A percentile compares a stretch with the other conserved stretches of the same genome.
Evolutionary conservation across 2,797 vertebrate genomes (phyloP).

Genomic region (Coendou prehensilis): DNA sequence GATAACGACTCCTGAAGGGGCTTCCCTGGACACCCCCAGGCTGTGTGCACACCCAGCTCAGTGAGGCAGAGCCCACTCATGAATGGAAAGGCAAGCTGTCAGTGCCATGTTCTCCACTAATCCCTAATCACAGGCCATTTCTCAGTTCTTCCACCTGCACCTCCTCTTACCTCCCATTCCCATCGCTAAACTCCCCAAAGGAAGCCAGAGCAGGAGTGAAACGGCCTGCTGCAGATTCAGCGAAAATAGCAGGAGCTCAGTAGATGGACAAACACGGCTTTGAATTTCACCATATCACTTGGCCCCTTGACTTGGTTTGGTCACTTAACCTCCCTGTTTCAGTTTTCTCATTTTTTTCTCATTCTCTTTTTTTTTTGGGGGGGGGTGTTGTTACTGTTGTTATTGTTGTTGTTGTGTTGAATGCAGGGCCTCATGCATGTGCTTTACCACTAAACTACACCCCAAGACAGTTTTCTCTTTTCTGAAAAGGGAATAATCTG

Average conservation of each 20-base stretch:
- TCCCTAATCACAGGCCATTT: background rate
- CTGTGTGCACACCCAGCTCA: background rate
- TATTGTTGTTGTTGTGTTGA: background rate
- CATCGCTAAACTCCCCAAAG: background rate
- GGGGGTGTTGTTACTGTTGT: background rate
- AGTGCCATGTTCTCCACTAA: background rate
- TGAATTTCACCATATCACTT: slow-evolving; percentile 34
- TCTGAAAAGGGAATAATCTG: slow-evolving; percentile 7
- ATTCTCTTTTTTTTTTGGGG: no score
- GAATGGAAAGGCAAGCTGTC: background rate
- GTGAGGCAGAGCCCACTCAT: background rate
- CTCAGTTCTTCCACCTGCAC: background rate
- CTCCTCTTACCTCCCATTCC: background rate
- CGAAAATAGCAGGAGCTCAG: background rate
- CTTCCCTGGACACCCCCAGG: background rate
- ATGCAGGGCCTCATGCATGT: background rate
- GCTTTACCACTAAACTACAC: background rate
- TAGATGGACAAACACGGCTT: background rate
- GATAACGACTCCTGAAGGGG: background rate
- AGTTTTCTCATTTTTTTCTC: background rate
- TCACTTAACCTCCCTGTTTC: background rate
- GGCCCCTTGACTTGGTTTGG: background rate
- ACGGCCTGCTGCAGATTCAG: background rate
- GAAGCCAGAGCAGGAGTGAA: background rate
- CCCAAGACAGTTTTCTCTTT: background rate